Evolutionary conservation across 2,888 invertebrate species (phyloP).

Genomic region (Hirtodrosophila confusa): DNA sequence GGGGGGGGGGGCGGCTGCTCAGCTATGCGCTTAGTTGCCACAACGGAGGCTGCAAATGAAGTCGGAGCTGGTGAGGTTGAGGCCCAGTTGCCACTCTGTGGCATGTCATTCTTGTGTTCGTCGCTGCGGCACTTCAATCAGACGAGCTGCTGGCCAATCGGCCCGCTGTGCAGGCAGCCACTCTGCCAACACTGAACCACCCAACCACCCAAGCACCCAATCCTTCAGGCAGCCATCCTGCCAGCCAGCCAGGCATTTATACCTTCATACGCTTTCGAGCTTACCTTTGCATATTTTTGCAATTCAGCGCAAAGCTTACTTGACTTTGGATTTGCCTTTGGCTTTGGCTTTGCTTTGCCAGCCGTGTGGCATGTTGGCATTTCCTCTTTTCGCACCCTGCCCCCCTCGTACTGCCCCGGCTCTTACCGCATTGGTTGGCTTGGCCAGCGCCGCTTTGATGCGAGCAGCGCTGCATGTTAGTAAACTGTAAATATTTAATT

Average conservation of each 20-base stretch:
- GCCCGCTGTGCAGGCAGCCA: slow-evolving; percentile 9
- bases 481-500: slow-evolving; percentile 80
- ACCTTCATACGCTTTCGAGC: slow-evolving; percentile 24
- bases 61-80: slow-evolving; percentile 10
- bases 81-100: neutral
- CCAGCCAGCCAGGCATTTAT: slow-evolving; percentile 23
- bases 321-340: slow-evolving; percentile 49
- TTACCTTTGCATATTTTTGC: slow-evolving; percentile 81
- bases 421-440: slow-evolving; percentile 10
- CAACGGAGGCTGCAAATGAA: slow-evolving; percentile 2
- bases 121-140: slow-evolving; percentile 56
- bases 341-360: slow-evolving; percentile 11
- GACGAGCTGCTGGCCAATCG: slow-evolving; percentile 34
- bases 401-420: neutral
- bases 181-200: slow-evolving; percentile 1
- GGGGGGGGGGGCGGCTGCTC: neutral
- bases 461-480: slow-evolving; percentile 66
- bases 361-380: slow-evolving; percentile 56
- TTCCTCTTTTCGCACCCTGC: slow-evolving; percentile 32
- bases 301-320: slow-evolving; percentile 79
- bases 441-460: neutral
- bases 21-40: slow-evolving; percentile 36
- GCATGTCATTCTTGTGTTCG: slow-evolving; percentile 22
- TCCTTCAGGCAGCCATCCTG: neutral
- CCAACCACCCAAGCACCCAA: neutral